These are phyloP conservation scores for Orthosia gothica DNA, from an alignment of 2,888 invertebrate genomes.

Conservation along the genomic window DNA sequence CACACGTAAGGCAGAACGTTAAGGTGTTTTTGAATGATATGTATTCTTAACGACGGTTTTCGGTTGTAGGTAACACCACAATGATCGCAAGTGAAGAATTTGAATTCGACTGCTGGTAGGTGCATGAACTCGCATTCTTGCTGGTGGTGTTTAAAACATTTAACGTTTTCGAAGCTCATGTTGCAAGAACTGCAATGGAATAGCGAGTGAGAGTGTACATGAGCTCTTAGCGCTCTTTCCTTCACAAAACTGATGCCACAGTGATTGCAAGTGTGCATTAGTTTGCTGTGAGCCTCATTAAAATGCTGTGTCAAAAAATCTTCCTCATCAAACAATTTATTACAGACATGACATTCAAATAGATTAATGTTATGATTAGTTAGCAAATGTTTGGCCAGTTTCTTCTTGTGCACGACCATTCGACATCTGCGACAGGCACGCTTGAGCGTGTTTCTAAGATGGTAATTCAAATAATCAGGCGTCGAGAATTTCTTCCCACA, in stretches of 20 bases:
- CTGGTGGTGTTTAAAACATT: slow-evolving; percentile 81
- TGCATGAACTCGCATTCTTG: slow-evolving; percentile 70
- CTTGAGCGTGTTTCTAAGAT: slow-evolving; percentile 77
- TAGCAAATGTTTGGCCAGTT: slow-evolving; percentile 75
- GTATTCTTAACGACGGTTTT: slow-evolving; percentile 83
- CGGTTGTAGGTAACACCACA: slow-evolving; percentile 82
- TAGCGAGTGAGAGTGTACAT: slow-evolving; percentile 79
- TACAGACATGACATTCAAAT: slow-evolving; percentile 74
- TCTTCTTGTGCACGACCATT: slow-evolving; percentile 71
- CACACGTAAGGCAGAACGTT: slow-evolving; percentile 82
- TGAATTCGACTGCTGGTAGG: slow-evolving; percentile 24
- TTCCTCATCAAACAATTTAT: slow-evolving; percentile 73
- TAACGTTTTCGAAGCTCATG: slow-evolving; percentile 79
- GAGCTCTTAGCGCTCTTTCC: slow-evolving; percentile 79
- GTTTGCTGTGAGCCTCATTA: slow-evolving; percentile 66
- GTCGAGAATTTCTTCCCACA: slow-evolving; percentile 77
- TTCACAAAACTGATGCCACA: slow-evolving; percentile 79
- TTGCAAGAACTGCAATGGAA: slow-evolving; percentile 81
- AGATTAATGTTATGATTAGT: slow-evolving; percentile 69
- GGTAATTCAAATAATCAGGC: slow-evolving; percentile 76
- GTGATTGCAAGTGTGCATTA: slow-evolving; percentile 71
- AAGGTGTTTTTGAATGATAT: slow-evolving; percentile 85
- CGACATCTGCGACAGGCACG: slow-evolving; percentile 79
- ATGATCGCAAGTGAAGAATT: slow-evolving; percentile 78
- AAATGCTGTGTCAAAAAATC: slow-evolving; percentile 68